A percentile compares a stretch with the other conserved stretches of the same genome.
Evolutionary conservation across 2,113 vertebrate genomes (phyloP).

Genomic region (Notothenia rossii): DNA sequence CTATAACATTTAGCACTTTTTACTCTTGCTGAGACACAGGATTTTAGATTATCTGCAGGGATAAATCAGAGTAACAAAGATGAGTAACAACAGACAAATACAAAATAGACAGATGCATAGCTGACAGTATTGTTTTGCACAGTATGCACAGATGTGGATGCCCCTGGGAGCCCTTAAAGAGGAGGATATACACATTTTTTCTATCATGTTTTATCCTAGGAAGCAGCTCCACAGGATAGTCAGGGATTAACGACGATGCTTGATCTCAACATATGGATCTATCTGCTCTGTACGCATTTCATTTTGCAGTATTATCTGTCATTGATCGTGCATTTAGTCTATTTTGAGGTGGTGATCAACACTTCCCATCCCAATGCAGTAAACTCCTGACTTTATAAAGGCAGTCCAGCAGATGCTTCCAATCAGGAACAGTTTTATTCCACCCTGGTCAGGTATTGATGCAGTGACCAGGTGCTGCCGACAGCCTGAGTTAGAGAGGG

Average conservation of each 20-base stretch:
- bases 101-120: conserved; percentile 56
- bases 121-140: conserved; percentile 29
- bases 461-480: conserved; percentile 52
- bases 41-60: conserved; percentile 25
- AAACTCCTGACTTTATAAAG: conserved; percentile 29
- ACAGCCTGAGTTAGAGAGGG: conserved; percentile 29
- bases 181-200: conserved; percentile 31
- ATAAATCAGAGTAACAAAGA: conserved; percentile 26
- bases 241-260: conserved; percentile 67
- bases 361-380: background rate
- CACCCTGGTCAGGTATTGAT: conserved; percentile 62
- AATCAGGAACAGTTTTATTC: conserved; percentile 48
- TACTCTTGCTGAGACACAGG: background rate
- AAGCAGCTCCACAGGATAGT: conserved; percentile 53
- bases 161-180: conserved; percentile 49
- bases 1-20: background rate
- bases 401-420: conserved; percentile 10
- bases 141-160: conserved; percentile 50
- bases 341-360: background rate
- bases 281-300: conserved; percentile 12
- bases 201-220: conserved; percentile 29
- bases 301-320: background rate
- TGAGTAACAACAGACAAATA: conserved; percentile 34
- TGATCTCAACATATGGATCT: conserved; percentile 54
- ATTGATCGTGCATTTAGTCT: background rate